Conservation (phyloP, 2,113 vertebrate species). For the Apistogramma diplotaenia region DNA sequence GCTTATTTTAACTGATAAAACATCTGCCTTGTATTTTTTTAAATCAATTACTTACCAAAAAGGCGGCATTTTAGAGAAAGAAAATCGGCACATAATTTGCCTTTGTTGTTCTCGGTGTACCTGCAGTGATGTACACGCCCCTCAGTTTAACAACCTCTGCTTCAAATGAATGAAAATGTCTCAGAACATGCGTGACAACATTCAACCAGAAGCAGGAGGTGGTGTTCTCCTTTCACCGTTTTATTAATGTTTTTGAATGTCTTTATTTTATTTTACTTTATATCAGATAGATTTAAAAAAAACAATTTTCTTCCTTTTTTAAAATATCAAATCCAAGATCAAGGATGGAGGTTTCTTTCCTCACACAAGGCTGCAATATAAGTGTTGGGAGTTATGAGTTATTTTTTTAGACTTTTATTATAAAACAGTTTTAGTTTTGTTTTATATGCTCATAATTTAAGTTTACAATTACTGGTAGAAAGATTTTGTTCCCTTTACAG, state of each 20-base stretch:
- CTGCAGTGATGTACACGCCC: neutral
- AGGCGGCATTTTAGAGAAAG: neutral
- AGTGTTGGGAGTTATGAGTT: neutral
- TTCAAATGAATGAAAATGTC: too few relatives aligned
- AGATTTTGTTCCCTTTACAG: neutral
- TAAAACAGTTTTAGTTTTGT: fast-evolving
- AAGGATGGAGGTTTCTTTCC: neutral
- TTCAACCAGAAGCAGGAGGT: neutral
- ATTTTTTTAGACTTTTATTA: neutral
- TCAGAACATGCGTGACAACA: neutral
- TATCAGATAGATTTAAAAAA: too few relatives aligned
- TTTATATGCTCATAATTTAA: neutral
- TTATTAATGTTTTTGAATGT: too few relatives aligned
- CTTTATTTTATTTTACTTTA: too few relatives aligned
- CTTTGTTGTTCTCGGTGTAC: neutral
- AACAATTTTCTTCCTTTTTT: neutral
- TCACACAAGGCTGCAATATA: neutral
- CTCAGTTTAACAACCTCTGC: neutral
- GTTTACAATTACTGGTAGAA: neutral
- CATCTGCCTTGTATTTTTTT: neutral
- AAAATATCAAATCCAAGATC: neutral
- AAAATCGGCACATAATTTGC: fast-evolving
- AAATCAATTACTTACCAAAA: neutral
- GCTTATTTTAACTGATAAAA: neutral
- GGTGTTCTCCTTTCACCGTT: too few relatives aligned